phyloP scores from a whole-genome alignment of 2,797 vertebrate genomes.

The Helarctos malayanus region DNA sequence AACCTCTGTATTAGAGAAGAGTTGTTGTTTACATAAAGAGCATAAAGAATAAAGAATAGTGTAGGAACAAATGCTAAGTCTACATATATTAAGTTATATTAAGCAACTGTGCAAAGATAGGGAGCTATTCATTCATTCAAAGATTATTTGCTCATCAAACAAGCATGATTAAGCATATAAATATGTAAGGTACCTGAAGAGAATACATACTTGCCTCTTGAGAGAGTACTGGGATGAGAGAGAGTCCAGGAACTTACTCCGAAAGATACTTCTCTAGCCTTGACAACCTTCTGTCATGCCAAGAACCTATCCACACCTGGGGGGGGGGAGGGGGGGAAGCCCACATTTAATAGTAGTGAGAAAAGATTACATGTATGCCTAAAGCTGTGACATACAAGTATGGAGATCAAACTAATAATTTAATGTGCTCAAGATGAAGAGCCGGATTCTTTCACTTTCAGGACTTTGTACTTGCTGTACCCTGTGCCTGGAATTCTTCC shows the following conservation, averaged over 20 bases:
- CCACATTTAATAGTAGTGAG: background rate
- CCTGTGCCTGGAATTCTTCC: background rate
- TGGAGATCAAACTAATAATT: background rate
- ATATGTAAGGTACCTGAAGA: background rate
- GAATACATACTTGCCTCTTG: background rate
- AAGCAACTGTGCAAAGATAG: background rate
- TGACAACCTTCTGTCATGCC: background rate
- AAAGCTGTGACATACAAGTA: background rate
- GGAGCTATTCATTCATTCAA: background rate
- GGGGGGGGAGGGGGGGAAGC: accelerated
- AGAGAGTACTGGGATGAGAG: background rate
- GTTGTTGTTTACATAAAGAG: background rate
- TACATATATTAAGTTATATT: background rate
- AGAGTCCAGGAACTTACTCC: background rate
- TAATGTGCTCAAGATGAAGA: background rate
- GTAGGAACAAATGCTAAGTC: background rate
- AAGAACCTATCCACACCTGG: background rate
- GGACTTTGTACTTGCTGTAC: background rate
- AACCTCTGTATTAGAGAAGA: background rate
- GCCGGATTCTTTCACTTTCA: background rate
- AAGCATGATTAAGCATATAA: background rate
- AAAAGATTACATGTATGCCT: background rate
- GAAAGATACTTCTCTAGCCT: background rate
- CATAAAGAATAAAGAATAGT: background rate
- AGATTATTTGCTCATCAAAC: background rate